Conservation (phyloP, 2,888 invertebrate genomes). For the Drosophila cyrtoloma region DNA sequence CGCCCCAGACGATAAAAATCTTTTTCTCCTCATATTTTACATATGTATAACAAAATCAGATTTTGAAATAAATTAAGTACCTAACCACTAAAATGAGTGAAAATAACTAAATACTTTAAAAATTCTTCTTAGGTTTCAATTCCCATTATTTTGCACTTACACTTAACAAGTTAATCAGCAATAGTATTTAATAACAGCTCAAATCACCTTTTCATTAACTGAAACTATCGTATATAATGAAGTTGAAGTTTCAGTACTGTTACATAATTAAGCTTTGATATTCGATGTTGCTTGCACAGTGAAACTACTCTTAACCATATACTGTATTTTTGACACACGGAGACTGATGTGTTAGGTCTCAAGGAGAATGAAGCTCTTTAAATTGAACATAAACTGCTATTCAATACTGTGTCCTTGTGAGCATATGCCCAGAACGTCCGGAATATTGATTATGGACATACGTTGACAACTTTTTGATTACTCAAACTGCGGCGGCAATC, state of each 20-base stretch:
- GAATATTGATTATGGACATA: constrained; percentile 32
- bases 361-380: not conserved
- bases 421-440: constrained; percentile 23
- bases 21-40: not conserved
- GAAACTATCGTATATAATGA: not conserved
- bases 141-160: not conserved
- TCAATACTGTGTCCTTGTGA: constrained; percentile 8
- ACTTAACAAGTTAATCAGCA: not conserved
- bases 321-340: not conserved
- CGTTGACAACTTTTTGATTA: constrained; percentile 26
- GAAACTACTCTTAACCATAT: not conserved
- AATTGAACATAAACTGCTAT: not conserved
- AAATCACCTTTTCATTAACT: constrained; percentile 28
- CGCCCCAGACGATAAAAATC: not conserved
- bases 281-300: not conserved
- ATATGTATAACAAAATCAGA: not conserved
- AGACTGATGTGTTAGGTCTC: not conserved
- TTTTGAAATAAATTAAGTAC: not conserved
- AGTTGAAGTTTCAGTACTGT: not conserved
- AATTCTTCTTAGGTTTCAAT: not conserved
- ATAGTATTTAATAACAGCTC: not conserved
- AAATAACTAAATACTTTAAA: not conserved
- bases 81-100: not conserved
- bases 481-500: constrained; percentile 56
- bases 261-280: not conserved